Base-by-base conservation (phyloP, 2,888 invertebrate species). In the Nemotelus nigrinus region DNA sequence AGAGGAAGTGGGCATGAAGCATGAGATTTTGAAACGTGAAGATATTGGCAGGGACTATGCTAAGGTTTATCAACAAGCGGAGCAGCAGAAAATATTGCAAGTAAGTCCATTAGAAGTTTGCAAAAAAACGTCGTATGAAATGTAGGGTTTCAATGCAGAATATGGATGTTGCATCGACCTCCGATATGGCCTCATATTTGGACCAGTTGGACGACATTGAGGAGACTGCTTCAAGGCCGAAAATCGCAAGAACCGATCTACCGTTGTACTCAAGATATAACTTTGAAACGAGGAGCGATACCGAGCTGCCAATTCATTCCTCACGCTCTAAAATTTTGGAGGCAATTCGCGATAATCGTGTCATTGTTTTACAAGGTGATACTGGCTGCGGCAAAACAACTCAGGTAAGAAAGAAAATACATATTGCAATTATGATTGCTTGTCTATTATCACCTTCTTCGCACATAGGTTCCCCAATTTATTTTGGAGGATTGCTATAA, bases 331-430 rank as follows among this genome's bases (percentile, higher is more conserved):
- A 94, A 90, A 94, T 98, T 76, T 81, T 96, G 2, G 86, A 89
- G 2, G 89, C 90, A 70, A 91, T 98, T 10, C 81, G 80, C 7
- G 79, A 83, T 0, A 83, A 84, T 81, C 91, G 92, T 75, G 94
- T 97, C 0, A 90, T 94, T 0, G 90, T 99, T 8, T 91, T 99
- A 64, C 93, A 96, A 87, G 98, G 98, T 0, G 93, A 93, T 0
- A 98, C 99, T 0, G 99, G 99, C 0, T 97, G 97, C 85, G 99
- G 99, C 39, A 96, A 96, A 87, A 96, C 97, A 0, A 96, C 95
- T 0, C 93, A 93, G 85, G 87, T 86, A 72, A 81, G 80, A 76
- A 5, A 2, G 41, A 53, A 25, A 25, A 25, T 25, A 25, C 25
- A 25, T 25, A 25, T 25, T 5, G 45, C 41, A 44, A 7, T 77